These are phyloP conservation scores for Petrolisthes cinctipes DNA, from an alignment of 2,888 invertebrate species.

Conservation along the genomic window DNA sequence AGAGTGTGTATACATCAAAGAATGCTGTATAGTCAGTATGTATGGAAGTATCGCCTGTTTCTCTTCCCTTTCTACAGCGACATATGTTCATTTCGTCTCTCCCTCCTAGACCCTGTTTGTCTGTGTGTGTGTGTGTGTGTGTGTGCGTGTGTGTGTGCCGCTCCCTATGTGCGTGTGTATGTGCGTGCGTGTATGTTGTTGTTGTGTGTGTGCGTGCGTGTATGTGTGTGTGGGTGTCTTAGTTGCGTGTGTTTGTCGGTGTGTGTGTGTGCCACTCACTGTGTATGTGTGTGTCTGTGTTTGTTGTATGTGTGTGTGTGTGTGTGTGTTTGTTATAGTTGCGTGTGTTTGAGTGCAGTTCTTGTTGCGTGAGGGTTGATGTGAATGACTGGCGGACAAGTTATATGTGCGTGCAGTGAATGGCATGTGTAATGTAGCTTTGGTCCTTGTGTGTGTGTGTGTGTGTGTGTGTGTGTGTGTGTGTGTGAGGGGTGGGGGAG, in stretches of 20 bases:
- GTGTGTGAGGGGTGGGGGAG: slow-evolving; percentile 41
- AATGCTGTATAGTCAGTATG: too few relatives aligned
- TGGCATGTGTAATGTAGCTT: not conserved
- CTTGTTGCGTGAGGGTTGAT: slow-evolving; percentile 19
- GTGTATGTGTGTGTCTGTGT: not conserved
- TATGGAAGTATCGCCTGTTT: too few relatives aligned
- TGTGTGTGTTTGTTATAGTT: not conserved
- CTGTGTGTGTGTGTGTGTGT: not conserved
- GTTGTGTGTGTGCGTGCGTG: not conserved
- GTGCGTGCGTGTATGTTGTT: not conserved
- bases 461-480: slow-evolving; percentile 50
- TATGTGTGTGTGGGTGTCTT: not conserved
- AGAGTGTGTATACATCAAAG: too few relatives aligned
- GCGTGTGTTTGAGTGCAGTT: not conserved
- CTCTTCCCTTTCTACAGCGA: too few relatives aligned
- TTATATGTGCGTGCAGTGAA: slow-evolving; percentile 4
- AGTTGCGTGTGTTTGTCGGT: too few relatives aligned
- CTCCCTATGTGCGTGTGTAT: not conserved
- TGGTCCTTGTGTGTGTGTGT: slow-evolving; percentile 27
- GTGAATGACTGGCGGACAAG: slow-evolving; percentile 14
- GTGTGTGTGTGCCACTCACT: not conserved
- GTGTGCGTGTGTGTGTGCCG: not conserved
- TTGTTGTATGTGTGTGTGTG: not conserved
- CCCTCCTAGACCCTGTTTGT: not conserved
- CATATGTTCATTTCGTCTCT: not conserved